These are phyloP conservation scores for Magallana angulata DNA, from an alignment of 1,140 invertebrate species.

Conservation along the genomic window DNA sequence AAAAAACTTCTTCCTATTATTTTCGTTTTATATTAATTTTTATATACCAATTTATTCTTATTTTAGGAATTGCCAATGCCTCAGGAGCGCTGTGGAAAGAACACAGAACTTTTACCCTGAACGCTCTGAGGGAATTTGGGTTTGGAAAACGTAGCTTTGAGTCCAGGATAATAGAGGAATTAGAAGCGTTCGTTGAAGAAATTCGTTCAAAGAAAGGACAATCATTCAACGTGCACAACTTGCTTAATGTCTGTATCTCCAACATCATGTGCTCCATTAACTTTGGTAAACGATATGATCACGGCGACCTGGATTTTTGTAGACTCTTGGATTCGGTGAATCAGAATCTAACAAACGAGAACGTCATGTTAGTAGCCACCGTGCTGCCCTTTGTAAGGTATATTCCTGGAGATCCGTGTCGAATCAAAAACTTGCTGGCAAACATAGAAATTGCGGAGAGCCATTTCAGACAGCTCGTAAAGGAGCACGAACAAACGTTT, in stretches of 20 bases:
- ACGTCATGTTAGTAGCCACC: conserved; percentile 5
- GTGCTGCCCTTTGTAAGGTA: conserved; percentile 49
- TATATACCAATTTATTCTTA: too few relatives aligned
- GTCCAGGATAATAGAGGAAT: conserved; percentile 46
- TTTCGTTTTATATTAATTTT: too few relatives aligned
- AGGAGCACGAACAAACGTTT: conserved; percentile 32
- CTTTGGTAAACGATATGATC: conserved; percentile 85
- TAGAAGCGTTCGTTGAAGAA: conserved; percentile 47
- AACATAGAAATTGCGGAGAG: conserved; percentile 40
- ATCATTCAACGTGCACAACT: conserved; percentile 51
- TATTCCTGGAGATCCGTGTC: conserved; percentile 56
- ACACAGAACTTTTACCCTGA: conserved; percentile 51
- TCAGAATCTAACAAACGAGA: conserved; percentile 43
- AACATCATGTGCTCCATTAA: conserved; percentile 93
- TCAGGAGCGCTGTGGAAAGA: conserved; percentile 46
- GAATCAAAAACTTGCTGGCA: conserved; percentile 35
- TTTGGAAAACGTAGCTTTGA: conserved; percentile 52
- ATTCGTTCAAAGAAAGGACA: conserved; percentile 29
- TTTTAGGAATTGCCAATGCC: not conserved
- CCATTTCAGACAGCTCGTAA: conserved; percentile 21
- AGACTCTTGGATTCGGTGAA: conserved; percentile 45
- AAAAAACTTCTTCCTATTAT: too few relatives aligned
- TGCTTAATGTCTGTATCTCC: conserved; percentile 58
- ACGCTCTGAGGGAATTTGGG: conserved; percentile 43
- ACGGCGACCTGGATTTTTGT: conserved; percentile 76